These are phyloP conservation scores for Villa cingulata DNA, from an alignment of 2,888 invertebrate species.

Conservation along the genomic window DNA sequence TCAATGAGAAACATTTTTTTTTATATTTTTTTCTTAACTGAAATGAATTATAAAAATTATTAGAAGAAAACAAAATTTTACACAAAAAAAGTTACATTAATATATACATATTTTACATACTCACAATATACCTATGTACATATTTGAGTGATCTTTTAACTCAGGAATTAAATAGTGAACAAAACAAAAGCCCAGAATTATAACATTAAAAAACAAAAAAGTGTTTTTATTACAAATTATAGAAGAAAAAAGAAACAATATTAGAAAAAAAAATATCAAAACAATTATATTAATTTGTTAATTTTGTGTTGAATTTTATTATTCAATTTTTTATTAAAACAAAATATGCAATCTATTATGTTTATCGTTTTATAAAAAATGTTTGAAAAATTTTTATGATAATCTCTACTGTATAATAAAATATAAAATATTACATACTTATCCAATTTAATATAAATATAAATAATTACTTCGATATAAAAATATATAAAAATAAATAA, in stretches of 20 bases:
- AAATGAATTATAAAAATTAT: no score
- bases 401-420: no score
- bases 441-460: no score
- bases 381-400: no score
- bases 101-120: no score
- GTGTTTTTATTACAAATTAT: background rate
- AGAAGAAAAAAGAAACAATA: background rate
- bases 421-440: no score
- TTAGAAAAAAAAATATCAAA: background rate
- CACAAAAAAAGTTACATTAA: background rate
- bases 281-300: background rate
- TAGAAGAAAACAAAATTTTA: background rate
- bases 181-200: background rate
- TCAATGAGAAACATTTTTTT: no score
- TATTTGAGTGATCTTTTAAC: background rate
- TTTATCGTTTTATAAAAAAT: background rate
- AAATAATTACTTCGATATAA: no score
- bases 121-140: no score
- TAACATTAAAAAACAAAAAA: background rate
- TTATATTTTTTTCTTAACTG: no score
- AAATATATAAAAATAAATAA: background rate
- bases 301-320: background rate
- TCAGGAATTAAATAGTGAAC: background rate
- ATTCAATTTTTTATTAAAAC: background rate
- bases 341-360: background rate